Conservation (phyloP, 2,888 invertebrate genomes). For the Pherbina coryleti region DNA sequence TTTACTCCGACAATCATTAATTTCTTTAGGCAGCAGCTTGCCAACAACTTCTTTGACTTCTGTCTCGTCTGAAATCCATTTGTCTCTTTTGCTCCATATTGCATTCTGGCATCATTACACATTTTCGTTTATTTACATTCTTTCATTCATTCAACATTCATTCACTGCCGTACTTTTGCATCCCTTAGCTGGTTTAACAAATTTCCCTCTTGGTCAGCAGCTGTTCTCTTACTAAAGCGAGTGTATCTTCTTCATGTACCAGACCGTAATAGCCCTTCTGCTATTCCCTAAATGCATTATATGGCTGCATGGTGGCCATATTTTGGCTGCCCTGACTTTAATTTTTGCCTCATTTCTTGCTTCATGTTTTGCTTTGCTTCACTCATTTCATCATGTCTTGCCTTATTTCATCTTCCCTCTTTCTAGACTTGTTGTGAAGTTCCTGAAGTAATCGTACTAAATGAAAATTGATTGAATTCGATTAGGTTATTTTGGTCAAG, state of each 20-base stretch:
- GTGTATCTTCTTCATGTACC: no score
- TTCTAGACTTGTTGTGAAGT: not conserved
- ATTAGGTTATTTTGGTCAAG: constrained; percentile 52
- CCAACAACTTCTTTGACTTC: not conserved
- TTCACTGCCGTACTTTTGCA: no score
- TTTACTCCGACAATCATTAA: not conserved
- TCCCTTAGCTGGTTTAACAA: no score
- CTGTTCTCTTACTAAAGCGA: not conserved
- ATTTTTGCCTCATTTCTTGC: not conserved
- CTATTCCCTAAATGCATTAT: constrained; percentile 1
- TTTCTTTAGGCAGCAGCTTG: not conserved
- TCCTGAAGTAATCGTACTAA: constrained; percentile 48
- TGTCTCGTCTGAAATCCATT: constrained; percentile 9
- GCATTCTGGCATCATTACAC: not conserved
- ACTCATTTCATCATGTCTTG: not conserved
- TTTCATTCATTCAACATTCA: not conserved
- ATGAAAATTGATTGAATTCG: constrained; percentile 67
- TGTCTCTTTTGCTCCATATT: not conserved
- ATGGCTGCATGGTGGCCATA: not conserved
- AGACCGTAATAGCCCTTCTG: not conserved
- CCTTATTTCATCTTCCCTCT: not conserved
- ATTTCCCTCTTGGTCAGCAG: not conserved
- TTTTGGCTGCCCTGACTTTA: not conserved
- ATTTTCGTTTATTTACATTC: not conserved
- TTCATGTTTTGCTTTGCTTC: not conserved